Base-by-base conservation (phyloP, 2,888 invertebrate species). In the Muscina levida region DNA sequence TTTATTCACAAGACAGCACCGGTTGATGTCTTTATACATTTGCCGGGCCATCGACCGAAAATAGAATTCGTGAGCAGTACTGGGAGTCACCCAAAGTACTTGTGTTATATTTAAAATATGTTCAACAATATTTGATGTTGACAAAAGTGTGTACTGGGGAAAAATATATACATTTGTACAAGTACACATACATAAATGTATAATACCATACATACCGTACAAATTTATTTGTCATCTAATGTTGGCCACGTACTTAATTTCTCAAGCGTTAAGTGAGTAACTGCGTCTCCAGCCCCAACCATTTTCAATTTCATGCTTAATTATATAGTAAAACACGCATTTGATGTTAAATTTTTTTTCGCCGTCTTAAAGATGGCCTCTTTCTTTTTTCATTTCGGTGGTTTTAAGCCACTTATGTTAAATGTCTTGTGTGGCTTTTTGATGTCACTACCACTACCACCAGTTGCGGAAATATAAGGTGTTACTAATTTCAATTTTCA, bases 301-400 rank as follows among this genome's bases (percentile, higher is more conserved):
- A 17, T 72, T 79, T 80, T 77, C 66, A 80, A 80, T 80, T 80
- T 76, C 77, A 80, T 73, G 80, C 72, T 77, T 77, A 80, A 80
- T 80, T 80, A 77, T 80, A 70, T 80, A 70, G 13, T 77, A 73
- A 56, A 80, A 66, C 65, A 80, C 26, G 51, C 73, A 77, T 77
- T 75, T 57, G 24, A 42, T 24, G 51, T 19, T 22, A 24, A 10
- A 19, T 51, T 24, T 13, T 53, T 53, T n/a, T 62, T 65, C 42
- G 26, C 42, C 56, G 62, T 67, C 19, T 56, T 48, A 6, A 19
- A 42, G 19, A 15, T 37, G 42, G 42, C 42, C 57, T 6, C 10
- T 15, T 0, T 26, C 24, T 26, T 26, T 15, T 10, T n/a, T 57
- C 37, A 17, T 46, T n/a, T 37, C 22, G 62, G 19, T 37, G 62